phyloP scores from a whole-genome alignment of 1,140 invertebrate species.

The Drosophila watanabei region DNA sequence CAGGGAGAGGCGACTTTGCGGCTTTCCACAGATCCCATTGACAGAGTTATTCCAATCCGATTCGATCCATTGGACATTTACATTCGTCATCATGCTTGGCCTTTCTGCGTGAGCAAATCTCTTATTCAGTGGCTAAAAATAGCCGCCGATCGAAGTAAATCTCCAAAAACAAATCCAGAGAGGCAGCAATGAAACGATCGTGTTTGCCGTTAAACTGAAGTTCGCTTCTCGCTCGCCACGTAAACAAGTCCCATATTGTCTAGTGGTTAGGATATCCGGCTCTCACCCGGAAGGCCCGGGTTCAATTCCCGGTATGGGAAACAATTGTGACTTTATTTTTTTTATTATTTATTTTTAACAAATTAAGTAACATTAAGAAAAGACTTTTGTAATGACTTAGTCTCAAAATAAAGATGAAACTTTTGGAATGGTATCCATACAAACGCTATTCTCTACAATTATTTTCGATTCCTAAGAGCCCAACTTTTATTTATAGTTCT shows the following conservation, averaged over 20 bases:
- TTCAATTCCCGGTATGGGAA: conserved; percentile 95
- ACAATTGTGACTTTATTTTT: too few species aligned
- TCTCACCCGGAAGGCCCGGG: conserved; percentile 94
- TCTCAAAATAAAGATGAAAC: too few species aligned
- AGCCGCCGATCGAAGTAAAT: conserved; percentile 15
- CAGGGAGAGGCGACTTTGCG: conserved; percentile 12
- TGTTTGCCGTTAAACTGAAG: background rate
- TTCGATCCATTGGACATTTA: conserved; percentile 20
- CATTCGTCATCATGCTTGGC: conserved; percentile 29
- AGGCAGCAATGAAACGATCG: conserved; percentile 13
- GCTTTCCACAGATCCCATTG: conserved; percentile 23
- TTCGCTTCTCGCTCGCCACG: conserved; percentile 5
- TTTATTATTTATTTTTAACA: too few species aligned
- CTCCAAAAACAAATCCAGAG: background rate
- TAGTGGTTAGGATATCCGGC: conserved; percentile 95
- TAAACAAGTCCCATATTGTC: conserved; percentile 86
- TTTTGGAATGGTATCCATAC: too few species aligned
- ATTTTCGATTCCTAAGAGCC: too few species aligned
- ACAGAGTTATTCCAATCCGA: conserved; percentile 15
- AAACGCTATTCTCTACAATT: too few species aligned
- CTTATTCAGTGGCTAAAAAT: conserved; percentile 33
- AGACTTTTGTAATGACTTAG: too few species aligned
- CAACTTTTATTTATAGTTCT: too few species aligned
- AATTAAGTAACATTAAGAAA: too few species aligned
- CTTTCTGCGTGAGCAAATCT: background rate